A percentile compares a stretch with the other conserved stretches of the same genome.
These are phyloP conservation scores for Seriola dumerili DNA, from an alignment of 2,113 vertebrate species.

Conservation along the genomic window DNA sequence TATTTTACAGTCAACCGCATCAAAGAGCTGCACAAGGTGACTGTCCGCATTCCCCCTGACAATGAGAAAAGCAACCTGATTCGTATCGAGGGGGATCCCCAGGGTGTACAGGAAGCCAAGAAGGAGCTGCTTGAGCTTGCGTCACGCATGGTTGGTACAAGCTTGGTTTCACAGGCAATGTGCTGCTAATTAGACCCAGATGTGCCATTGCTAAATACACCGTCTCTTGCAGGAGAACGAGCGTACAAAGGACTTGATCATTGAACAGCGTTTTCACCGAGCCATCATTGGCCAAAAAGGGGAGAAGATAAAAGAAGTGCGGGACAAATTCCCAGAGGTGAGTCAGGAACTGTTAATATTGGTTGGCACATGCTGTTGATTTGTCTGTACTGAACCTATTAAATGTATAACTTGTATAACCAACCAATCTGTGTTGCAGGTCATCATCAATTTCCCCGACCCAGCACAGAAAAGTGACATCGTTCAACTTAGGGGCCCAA, in stretches of 20 bases:
- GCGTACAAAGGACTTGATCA: constrained; percentile 99
- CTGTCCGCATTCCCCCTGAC: constrained; percentile 97
- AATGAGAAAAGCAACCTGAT: constrained; percentile 98
- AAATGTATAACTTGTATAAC: not conserved
- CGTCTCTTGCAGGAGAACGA: constrained; percentile 91
- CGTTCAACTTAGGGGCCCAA: constrained; percentile 96
- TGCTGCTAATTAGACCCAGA: not conserved
- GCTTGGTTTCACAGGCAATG: not conserved
- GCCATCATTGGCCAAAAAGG: constrained; percentile 99
- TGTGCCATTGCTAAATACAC: constrained; percentile 3
- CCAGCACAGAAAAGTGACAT: constrained; percentile 96
- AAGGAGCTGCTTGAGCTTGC: constrained; percentile 98
- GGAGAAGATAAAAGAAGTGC: constrained; percentile 96
- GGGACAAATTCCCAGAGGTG: constrained; percentile 98
- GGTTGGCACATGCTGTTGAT: not conserved
- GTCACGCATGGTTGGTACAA: constrained; percentile 92
- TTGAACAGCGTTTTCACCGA: constrained; percentile 98
- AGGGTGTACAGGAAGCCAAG: constrained; percentile 98
- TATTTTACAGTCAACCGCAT: constrained; percentile 94
- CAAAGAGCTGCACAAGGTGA: constrained; percentile 98
- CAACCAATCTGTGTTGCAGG: constrained; percentile 78
- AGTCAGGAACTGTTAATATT: not conserved
- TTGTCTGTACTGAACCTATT: not conserved
- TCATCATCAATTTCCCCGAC: constrained; percentile 99
- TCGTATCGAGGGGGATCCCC: constrained; percentile 97